These are phyloP conservation scores for Samia ricini DNA, from an alignment of 1,140 invertebrate genomes.

Conservation along the genomic window DNA sequence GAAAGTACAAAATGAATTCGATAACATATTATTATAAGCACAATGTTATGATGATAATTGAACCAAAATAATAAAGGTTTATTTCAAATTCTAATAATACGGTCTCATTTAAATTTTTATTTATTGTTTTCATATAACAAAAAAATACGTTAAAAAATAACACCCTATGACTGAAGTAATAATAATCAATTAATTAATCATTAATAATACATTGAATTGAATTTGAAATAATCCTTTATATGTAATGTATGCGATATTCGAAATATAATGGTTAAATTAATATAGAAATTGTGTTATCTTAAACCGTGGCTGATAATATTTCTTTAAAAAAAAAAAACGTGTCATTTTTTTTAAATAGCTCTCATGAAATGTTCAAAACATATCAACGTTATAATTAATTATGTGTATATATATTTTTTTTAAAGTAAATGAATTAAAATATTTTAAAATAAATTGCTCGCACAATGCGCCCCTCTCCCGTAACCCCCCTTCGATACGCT, in stretches of 20 bases:
- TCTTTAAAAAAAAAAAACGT: background rate
- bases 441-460: background rate
- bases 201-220: no score
- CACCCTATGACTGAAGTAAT: no score
- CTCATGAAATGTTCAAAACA: background rate
- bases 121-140: no score
- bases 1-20: background rate
- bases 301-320: background rate
- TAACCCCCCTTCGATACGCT: conserved; percentile 51
- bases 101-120: no score
- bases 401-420: background rate
- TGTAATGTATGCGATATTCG: background rate
- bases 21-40: no score
- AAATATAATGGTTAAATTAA: background rate
- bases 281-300: background rate
- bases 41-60: no score
- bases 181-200: no score
- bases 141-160: no score
- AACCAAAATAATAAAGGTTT: background rate
- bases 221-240: background rate
- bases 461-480: no score
- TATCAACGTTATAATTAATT: background rate
- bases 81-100: background rate
- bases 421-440: background rate
- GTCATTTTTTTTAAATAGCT: background rate